A percentile compares a stretch with the other conserved stretches of the same genome.
These are phyloP conservation scores for Pogonophryne albipinna DNA, from an alignment of 2,797 vertebrate species.

Conservation along the genomic window DNA sequence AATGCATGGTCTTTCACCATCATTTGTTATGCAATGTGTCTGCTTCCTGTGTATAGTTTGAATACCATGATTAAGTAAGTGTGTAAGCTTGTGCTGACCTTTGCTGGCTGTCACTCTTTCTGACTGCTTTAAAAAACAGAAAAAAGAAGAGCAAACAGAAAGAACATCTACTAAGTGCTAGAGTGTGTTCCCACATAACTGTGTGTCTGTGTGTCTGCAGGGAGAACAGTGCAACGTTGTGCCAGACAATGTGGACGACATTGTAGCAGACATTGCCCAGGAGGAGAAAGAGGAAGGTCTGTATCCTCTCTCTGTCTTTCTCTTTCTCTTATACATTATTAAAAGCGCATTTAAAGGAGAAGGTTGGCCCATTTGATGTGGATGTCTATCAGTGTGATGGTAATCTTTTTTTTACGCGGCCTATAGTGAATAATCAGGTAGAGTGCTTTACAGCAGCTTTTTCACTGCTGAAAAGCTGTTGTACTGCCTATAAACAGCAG, in stretches of 20 bases:
- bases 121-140: not conserved
- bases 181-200: constrained; percentile 6
- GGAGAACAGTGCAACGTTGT: constrained; percentile 98
- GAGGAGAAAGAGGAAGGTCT: constrained; percentile 99
- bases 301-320: constrained; percentile 15
- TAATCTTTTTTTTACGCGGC: no score
- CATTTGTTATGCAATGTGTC: not conserved
- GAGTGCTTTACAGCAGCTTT: no score
- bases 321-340: not conserved
- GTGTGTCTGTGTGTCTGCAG: constrained; percentile 79
- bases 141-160: not conserved
- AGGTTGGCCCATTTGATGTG: no score
- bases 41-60: not conserved
- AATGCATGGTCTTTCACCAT: not conserved
- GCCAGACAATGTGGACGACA: constrained; percentile 97
- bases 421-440: no score
- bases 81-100: constrained; percentile 5
- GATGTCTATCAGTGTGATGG: no score
- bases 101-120: not conserved
- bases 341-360: no score
- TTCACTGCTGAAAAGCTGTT: no score
- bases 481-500: no score
- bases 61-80: not conserved
- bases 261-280: constrained; percentile 96
- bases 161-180: not conserved